phyloP scores from a whole-genome alignment of 1,140 invertebrate genomes.

The Drosophila nigrodunni region DNA sequence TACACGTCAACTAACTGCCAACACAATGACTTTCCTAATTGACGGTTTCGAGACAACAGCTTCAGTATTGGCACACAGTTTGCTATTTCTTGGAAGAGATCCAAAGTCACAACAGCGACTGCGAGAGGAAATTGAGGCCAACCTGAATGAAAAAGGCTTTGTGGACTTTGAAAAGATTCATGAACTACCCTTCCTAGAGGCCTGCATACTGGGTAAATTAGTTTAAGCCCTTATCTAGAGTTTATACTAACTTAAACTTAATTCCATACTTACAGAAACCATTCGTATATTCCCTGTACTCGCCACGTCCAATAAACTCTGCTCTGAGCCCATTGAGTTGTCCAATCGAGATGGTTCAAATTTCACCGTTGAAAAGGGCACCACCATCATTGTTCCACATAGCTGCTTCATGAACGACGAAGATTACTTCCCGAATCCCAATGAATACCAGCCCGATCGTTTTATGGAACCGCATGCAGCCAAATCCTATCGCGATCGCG shows the following conservation, averaged over 20 bases:
- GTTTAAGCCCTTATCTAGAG: neutral
- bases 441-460: constrained; percentile 90
- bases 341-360: constrained; percentile 59
- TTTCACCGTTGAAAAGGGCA: constrained; percentile 82
- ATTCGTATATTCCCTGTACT: constrained; percentile 59
- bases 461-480: constrained; percentile 63
- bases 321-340: constrained; percentile 64
- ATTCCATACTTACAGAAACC: constrained; percentile 33
- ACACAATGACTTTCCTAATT: constrained; percentile 71
- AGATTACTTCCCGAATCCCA: constrained; percentile 88
- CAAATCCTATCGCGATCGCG: constrained; percentile 62
- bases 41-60: constrained; percentile 81
- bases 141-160: constrained; percentile 46
- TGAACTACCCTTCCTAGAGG: constrained; percentile 71
- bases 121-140: constrained; percentile 75
- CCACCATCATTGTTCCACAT: constrained; percentile 86
- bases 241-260: neutral
- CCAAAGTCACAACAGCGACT: constrained; percentile 49
- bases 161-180: constrained; percentile 62
- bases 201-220: constrained; percentile 65
- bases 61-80: constrained; percentile 43
- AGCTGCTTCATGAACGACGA: constrained; percentile 87
- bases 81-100: constrained; percentile 61
- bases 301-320: constrained; percentile 46
- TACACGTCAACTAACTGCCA: constrained; percentile 42